Conservation (phyloP, 2,888 invertebrate genomes). For the Lycocerus yunnanus region DNA sequence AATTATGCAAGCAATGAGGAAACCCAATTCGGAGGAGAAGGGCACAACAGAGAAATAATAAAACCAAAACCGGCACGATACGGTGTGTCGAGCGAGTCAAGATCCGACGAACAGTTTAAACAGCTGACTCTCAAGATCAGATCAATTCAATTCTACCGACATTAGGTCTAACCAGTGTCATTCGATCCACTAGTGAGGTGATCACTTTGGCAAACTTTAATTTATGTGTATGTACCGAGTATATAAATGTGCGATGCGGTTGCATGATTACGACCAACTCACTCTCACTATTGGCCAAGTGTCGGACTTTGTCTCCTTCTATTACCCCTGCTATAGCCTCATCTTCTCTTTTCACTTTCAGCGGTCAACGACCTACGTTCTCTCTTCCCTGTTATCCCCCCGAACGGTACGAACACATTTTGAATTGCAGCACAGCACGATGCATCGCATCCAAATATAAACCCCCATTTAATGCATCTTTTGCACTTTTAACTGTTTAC, state of each 20-base stretch:
- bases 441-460: constrained; percentile 40
- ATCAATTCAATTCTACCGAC: constrained; percentile 27
- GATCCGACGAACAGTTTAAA: constrained; percentile 25
- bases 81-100: background rate
- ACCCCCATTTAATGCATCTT: constrained; percentile 15
- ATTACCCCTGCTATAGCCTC: constrained; percentile 28
- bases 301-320: constrained; percentile 24
- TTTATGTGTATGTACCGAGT: constrained; percentile 4
- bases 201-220: constrained; percentile 26
- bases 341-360: constrained; percentile 48
- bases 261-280: constrained; percentile 23
- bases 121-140: constrained; percentile 23
- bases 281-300: constrained; percentile 25
- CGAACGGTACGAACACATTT: constrained; percentile 32
- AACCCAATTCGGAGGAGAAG: background rate
- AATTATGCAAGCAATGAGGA: background rate
- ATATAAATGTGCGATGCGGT: constrained; percentile 13
- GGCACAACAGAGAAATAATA: background rate
- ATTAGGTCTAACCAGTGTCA: constrained; percentile 29
- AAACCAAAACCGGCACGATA: background rate
- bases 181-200: constrained; percentile 19
- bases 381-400: constrained; percentile 29
- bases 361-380: constrained; percentile 38
- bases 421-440: constrained; percentile 31
- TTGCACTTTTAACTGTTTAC: background rate